Evolutionary conservation across 2,888 invertebrate genomes (phyloP).

Genomic region (Cantharis flavilabris): DNA sequence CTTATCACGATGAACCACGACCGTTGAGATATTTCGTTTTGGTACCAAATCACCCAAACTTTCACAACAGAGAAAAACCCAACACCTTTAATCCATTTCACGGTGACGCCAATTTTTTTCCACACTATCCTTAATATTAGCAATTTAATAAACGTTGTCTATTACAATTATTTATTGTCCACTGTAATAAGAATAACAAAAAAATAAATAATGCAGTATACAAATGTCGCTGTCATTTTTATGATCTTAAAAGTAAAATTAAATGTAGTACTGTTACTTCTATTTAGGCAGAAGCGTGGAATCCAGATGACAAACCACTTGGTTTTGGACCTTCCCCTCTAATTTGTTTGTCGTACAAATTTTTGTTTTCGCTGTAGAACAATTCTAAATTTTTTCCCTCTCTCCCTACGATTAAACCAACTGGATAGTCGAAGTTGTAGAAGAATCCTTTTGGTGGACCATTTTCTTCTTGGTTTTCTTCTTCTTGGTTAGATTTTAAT

Average conservation of each 20-base stretch:
- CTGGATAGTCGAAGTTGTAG: conserved; percentile 72
- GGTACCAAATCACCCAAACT: conserved; percentile 11
- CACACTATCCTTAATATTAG: conserved; percentile 14
- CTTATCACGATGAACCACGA: conserved; percentile 27
- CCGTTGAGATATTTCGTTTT: conserved; percentile 28
- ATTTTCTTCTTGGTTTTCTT: conserved; percentile 52
- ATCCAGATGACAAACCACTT: conserved; percentile 22
- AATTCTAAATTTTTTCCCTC: conserved; percentile 36
- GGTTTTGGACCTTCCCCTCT: conserved; percentile 34
- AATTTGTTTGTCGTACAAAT: conserved; percentile 46
- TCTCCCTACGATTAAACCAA: conserved; percentile 56
- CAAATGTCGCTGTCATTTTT: background rate
- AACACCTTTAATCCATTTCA: conserved; percentile 2
- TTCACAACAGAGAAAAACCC: background rate
- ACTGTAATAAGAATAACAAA: background rate
- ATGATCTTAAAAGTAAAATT: background rate
- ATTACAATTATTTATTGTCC: background rate
- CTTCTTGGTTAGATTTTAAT: background rate
- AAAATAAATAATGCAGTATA: conserved; percentile 9
- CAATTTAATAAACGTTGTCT: background rate
- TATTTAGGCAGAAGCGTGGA: conserved; percentile 11
- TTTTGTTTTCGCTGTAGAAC: conserved; percentile 46
- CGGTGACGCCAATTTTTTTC: conserved; percentile 7
- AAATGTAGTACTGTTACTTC: background rate
- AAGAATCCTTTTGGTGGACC: conserved; percentile 71